Conservation (phyloP, 2,113 vertebrate genomes). For the Nematolebias whitei region DNA sequence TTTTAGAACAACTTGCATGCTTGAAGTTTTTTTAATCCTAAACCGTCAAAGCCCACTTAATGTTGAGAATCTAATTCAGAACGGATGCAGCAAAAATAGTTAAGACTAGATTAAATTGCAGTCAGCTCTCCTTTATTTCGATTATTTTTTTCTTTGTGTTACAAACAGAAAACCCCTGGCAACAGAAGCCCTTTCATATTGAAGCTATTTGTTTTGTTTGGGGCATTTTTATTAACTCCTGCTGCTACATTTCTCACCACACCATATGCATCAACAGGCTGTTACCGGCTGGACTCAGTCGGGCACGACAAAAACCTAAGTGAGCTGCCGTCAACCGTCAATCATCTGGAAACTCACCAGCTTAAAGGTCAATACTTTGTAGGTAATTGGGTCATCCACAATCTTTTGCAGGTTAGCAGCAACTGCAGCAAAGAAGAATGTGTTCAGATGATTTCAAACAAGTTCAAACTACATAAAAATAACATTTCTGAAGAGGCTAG, state of each 20-base stretch:
- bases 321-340: slow-evolving; percentile 23
- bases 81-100: too few species aligned
- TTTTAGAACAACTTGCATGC: too few species aligned
- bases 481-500: not conserved
- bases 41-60: too few species aligned
- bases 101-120: too few species aligned
- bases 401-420: slow-evolving; percentile 99
- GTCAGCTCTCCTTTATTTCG: not conserved
- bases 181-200: not conserved
- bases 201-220: slow-evolving; percentile 13
- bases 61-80: too few species aligned
- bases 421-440: slow-evolving; percentile 81
- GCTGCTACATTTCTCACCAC: slow-evolving; percentile 10
- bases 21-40: too few species aligned
- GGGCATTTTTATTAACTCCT: slow-evolving; percentile 19
- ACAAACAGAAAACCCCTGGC: not conserved
- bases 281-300: slow-evolving; percentile 7
- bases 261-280: slow-evolving; percentile 28
- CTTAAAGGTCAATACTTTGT: slow-evolving; percentile 98
- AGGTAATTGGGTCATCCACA: slow-evolving; percentile 95
- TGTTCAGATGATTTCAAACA: slow-evolving; percentile 9
- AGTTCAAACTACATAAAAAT: not conserved
- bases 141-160: not conserved
- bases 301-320: not conserved
- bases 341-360: slow-evolving; percentile 87